A percentile compares a stretch with the other conserved stretches of the same genome.
Conservation (phyloP, 1,140 invertebrate genomes). For the Asobara japonica region DNA sequence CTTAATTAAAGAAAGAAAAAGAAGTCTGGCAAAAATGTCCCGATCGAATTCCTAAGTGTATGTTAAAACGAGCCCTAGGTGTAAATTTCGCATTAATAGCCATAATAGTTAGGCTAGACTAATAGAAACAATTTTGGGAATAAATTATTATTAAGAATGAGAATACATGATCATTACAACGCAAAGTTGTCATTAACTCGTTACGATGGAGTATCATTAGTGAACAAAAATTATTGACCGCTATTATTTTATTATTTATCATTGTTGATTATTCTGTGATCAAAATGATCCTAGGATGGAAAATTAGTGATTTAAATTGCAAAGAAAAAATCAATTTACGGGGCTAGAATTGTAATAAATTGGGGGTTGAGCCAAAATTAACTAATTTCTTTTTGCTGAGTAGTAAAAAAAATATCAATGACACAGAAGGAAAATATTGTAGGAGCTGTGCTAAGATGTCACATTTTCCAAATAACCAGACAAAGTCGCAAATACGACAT, state of each 20-base stretch:
- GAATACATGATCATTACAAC: conserved; percentile 9
- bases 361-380: neutral
- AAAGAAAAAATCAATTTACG: too few species aligned
- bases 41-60: conserved; percentile 10
- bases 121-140: conserved; percentile 7
- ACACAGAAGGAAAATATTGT: neutral
- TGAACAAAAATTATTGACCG: neutral
- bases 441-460: neutral
- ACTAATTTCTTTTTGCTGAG: neutral
- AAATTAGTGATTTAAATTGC: neutral
- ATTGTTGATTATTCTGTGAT: neutral
- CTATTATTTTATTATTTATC: neutral
- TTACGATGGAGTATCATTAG: neutral
- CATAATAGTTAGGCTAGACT: conserved; percentile 1
- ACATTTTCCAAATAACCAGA: neutral
- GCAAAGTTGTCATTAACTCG: neutral
- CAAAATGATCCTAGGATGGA: neutral
- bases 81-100: conserved; percentile 25
- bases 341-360: neutral
- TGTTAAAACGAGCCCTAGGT: conserved; percentile 21
- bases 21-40: conserved; percentile 18
- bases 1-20: conserved; percentile 1
- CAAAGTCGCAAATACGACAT: neutral
- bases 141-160: conserved; percentile 14
- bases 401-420: neutral